Percentiles rank a stretch among this genome's conserved stretches.
Evolutionary conservation across 2,113 vertebrate species (phyloP).

Genomic region (Campylomormyrus numenius): DNA sequence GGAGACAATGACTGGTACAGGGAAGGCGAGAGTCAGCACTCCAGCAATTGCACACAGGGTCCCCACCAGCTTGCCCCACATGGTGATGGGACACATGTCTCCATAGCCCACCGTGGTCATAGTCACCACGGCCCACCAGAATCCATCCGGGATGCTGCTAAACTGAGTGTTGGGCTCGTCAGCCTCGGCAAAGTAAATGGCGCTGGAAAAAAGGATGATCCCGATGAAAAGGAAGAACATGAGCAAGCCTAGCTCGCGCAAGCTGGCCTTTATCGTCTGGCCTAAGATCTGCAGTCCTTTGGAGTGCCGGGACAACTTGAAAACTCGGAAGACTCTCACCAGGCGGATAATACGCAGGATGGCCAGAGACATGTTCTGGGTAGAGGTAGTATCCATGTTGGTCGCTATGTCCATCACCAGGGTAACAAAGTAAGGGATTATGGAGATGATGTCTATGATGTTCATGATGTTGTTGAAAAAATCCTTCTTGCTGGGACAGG

Average conservation of each 20-base stretch:
- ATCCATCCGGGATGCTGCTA: conserved; percentile 91
- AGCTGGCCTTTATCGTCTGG: conserved; percentile 84
- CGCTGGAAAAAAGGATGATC: conserved; percentile 95
- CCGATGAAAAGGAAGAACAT: conserved; percentile 98
- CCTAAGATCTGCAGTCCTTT: conserved; percentile 86
- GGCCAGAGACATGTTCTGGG: conserved; percentile 92
- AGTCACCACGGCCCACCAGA: conserved; percentile 98
- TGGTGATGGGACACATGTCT: conserved; percentile 89
- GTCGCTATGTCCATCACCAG: conserved; percentile 77
- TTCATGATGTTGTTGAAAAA: conserved; percentile 98
- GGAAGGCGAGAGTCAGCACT: conserved; percentile 88
- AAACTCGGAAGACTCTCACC: conserved; percentile 94
- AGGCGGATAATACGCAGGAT: conserved; percentile 89
- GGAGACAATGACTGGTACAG: conserved; percentile 94
- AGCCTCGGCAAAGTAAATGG: conserved; percentile 89
- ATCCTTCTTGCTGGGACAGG: conserved; percentile 83
- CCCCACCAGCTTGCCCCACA: conserved; percentile 88
- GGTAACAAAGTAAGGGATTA: conserved; percentile 92
- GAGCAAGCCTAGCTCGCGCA: conserved; percentile 81
- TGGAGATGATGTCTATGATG: conserved; percentile 88
- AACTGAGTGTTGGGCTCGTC: conserved; percentile 91
- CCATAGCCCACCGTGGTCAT: conserved; percentile 98
- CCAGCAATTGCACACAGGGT: conserved; percentile 91
- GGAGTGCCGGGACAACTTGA: conserved; percentile 89
- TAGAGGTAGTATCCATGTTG: conserved; percentile 68